phyloP scores from a whole-genome alignment of 2,888 invertebrate species.

The Nematopogon swammerdamellus region DNA sequence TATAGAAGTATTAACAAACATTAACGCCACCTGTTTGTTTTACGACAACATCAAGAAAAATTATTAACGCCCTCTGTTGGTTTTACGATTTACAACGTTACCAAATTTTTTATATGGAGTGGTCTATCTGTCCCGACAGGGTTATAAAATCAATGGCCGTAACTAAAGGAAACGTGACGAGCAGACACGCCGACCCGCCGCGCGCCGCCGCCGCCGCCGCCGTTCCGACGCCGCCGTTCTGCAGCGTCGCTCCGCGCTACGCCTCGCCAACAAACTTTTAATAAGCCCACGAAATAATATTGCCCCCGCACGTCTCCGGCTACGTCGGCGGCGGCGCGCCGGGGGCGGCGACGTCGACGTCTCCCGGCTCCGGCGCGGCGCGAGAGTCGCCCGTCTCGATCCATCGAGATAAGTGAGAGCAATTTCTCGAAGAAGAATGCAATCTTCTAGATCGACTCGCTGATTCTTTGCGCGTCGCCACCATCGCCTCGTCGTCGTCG shows the following conservation, averaged over 20 bases:
- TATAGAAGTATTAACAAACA: no score
- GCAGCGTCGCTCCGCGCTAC: neutral
- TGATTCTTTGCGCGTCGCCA: neutral
- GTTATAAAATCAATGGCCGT: no score
- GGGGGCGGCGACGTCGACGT: no score
- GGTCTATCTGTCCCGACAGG: no score
- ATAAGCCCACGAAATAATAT: slow-evolving; percentile 3
- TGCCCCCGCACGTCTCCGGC: neutral
- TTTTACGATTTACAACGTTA: no score
- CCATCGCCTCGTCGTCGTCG: neutral
- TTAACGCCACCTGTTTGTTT: no score
- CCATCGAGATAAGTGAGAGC: slow-evolving; percentile 2
- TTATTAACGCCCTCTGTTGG: no score
- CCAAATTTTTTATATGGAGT: no score
- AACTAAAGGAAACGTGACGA: no score
- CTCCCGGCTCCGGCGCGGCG: no score
- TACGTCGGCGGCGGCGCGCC: no score
- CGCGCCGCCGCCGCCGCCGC: neutral
- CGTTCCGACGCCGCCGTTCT: neutral
- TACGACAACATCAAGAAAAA: no score
- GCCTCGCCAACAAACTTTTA: slow-evolving; percentile 2
- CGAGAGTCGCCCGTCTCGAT: neutral
- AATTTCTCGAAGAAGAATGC: slow-evolving; percentile 3
- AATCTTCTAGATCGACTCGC: neutral
- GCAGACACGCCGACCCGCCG: neutral